Evolutionary conservation across 1,140 invertebrate genomes (phyloP).

Genomic region (Diorhabda carinulata): DNA sequence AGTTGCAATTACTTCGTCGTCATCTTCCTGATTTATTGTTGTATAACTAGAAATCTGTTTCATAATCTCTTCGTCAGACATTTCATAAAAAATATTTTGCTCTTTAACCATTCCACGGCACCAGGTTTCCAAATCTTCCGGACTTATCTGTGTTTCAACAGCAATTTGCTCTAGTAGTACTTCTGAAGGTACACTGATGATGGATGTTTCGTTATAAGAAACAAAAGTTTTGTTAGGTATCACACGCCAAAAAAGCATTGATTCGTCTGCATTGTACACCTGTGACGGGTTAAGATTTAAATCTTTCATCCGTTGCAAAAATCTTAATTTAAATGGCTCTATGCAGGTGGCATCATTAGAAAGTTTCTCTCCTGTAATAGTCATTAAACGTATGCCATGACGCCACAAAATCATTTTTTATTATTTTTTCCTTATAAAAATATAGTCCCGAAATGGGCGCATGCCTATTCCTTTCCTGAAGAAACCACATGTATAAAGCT

Average conservation of each 20-base stretch:
- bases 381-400: constrained; percentile 21
- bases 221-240: constrained; percentile 28
- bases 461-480: constrained; percentile 39
- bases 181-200: constrained; percentile 17
- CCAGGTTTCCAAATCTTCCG: too few species aligned
- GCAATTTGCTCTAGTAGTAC: too few species aligned
- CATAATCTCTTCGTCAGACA: too few species aligned
- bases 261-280: constrained; percentile 49
- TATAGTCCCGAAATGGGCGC: constrained; percentile 15
- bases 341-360: too few species aligned
- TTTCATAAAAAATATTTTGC: too few species aligned
- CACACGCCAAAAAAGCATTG: constrained; percentile 29
- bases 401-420: constrained; percentile 43
- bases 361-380: constrained; percentile 6
- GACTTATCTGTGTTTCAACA: too few species aligned
- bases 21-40: too few species aligned
- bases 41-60: too few species aligned
- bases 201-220: constrained; percentile 37
- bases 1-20: too few species aligned
- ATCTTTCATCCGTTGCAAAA: too few species aligned
- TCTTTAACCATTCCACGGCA: too few species aligned
- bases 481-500: constrained; percentile 28
- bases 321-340: too few species aligned
- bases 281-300: constrained; percentile 26
- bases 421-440: constrained; percentile 34